Evolutionary conservation across 2,797 vertebrate genomes (phyloP).

Genomic region (Aselliscus stoliczkanus): DNA sequence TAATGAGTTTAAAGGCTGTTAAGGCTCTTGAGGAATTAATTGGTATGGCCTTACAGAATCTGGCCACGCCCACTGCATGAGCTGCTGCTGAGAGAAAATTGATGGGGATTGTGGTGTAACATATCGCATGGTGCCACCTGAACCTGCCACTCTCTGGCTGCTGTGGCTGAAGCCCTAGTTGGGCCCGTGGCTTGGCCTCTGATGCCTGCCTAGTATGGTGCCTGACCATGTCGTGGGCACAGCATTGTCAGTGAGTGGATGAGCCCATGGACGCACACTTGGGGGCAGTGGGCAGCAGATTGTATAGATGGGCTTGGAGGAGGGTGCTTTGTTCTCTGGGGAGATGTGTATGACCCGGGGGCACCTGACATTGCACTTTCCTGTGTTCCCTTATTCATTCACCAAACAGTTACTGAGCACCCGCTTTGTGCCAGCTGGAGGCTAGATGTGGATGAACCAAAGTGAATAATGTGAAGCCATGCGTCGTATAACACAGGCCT

Average conservation of each 20-base stretch:
- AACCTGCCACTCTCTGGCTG: neutral
- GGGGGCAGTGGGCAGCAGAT: neutral
- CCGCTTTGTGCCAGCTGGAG: neutral
- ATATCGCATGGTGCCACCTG: neutral
- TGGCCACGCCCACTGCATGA: constrained; percentile 9
- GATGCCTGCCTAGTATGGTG: neutral
- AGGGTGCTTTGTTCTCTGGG: neutral
- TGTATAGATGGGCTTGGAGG: neutral
- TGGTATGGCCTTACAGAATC: constrained; percentile 17
- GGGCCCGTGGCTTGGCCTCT: neutral
- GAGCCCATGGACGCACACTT: neutral
- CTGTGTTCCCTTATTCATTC: neutral
- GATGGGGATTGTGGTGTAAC: neutral
- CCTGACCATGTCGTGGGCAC: neutral
- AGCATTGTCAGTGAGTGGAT: accelerated
- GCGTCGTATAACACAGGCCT: neutral
- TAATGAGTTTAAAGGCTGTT: constrained; percentile 52
- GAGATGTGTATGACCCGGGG: neutral
- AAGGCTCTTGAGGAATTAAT: constrained; percentile 64
- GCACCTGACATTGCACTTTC: neutral
- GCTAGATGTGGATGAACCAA: no score
- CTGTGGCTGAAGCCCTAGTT: neutral
- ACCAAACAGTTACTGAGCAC: neutral
- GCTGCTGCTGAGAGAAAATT: constrained; percentile 20
- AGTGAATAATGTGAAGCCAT: neutral